Evolutionary conservation across 2,113 vertebrate species (phyloP).

Genomic region (Bucco capensis): DNA sequence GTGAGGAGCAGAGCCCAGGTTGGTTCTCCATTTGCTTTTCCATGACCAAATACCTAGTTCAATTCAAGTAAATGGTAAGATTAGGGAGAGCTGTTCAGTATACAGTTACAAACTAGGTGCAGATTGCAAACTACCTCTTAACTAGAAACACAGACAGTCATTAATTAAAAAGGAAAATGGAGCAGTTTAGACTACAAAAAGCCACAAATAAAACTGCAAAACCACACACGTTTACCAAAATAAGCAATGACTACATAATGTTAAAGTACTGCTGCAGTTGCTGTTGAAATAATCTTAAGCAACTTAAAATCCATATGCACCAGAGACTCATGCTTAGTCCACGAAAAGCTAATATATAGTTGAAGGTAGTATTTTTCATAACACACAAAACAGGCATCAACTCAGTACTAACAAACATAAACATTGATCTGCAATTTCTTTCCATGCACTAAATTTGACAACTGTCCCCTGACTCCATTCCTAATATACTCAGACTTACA

Average conservation of each 20-base stretch:
- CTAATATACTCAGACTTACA: neutral
- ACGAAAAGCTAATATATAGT: neutral
- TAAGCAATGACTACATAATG: neutral
- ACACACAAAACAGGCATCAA: neutral
- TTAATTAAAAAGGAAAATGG: neutral
- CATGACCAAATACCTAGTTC: constrained; percentile 89
- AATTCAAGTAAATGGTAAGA: neutral
- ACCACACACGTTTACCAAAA: neutral
- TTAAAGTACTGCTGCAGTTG: neutral
- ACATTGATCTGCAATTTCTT: neutral
- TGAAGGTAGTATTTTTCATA: neutral
- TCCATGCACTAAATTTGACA: neutral
- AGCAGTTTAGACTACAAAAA: neutral
- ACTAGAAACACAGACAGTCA: neutral
- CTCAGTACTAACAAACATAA: neutral
- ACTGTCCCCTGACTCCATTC: neutral
- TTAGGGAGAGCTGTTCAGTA: neutral
- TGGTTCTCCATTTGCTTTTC: constrained; percentile 94
- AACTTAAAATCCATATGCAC: neutral
- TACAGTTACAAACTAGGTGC: neutral
- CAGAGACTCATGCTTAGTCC: neutral
- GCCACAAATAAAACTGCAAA: neutral
- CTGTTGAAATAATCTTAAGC: neutral
- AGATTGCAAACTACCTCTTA: neutral
- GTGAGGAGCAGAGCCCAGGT: constrained; percentile 95